Evolutionary conservation across 1,140 invertebrate species (phyloP).

Genomic region (Delia radicum): DNA sequence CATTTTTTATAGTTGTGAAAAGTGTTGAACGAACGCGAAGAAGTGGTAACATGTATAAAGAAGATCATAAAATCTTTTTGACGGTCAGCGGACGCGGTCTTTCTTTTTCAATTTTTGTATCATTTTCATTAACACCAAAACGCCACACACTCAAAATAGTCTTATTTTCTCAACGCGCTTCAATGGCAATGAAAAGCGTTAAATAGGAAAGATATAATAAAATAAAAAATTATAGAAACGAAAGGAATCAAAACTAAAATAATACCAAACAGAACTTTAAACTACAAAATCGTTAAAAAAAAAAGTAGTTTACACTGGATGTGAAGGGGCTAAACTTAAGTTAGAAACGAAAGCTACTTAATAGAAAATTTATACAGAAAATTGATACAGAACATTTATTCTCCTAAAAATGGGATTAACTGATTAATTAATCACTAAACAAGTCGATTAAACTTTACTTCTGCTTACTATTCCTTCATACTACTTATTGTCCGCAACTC

Average conservation of each 20-base stretch:
- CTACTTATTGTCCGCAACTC: no score
- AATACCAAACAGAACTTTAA: background rate
- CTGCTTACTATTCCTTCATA: no score
- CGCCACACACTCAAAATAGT: background rate
- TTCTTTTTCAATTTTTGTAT: background rate
- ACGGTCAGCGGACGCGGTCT: background rate
- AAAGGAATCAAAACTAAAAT: background rate
- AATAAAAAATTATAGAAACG: background rate
- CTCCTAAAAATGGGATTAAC: no score
- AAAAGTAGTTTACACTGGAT: no score
- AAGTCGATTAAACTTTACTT: no score
- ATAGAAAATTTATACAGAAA: no score
- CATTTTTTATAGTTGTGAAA: no score
- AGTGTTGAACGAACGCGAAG: background rate
- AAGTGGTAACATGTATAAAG: background rate
- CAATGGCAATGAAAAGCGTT: conserved; percentile 6
- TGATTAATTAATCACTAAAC: no score
- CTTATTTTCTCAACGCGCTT: background rate
- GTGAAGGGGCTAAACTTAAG: no score
- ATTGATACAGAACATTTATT: no score
- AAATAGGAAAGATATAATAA: background rate
- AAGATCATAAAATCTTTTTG: background rate
- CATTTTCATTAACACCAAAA: background rate
- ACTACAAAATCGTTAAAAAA: no score
- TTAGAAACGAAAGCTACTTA: no score